These are phyloP conservation scores for Cremastinae sp. DNA, from an alignment of 2,888 invertebrate species.

Conservation along the genomic window DNA sequence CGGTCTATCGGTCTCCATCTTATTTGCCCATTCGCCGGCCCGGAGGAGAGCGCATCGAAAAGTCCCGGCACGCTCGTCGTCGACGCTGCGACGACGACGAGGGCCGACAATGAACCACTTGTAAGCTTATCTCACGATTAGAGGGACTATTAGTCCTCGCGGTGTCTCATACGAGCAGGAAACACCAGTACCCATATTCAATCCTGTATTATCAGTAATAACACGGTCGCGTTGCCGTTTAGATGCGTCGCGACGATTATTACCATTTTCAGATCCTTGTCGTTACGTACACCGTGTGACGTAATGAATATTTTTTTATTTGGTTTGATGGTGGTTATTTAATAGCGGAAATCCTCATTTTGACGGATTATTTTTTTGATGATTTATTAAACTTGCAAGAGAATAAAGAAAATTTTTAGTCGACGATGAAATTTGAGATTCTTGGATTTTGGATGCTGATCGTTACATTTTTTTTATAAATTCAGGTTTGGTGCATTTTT, in stretches of 20 bases:
- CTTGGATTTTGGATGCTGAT: no score
- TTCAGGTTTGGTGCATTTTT: no score
- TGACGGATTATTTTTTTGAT: no score
- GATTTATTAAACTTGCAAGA: no score
- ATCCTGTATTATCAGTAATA: neutral
- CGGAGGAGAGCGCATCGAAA: neutral
- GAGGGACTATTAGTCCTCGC: conserved; percentile 52
- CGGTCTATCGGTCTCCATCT: conserved; percentile 42
- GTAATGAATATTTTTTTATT: no score
- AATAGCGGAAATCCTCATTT: no score
- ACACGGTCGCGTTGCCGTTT: neutral
- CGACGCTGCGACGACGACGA: conserved; percentile 3
- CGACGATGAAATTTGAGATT: no score
- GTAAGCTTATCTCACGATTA: conserved; percentile 56
- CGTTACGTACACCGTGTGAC: no score
- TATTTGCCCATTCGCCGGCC: conserved; percentile 22
- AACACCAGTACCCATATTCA: conserved; percentile 40
- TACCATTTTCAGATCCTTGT: no score
- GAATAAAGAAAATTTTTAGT: no score
- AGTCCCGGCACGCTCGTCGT: conserved; percentile 28
- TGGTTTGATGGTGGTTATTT: no score
- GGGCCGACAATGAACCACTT: conserved; percentile 51
- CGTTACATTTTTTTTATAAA: no score
- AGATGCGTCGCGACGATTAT: conserved; percentile 29
- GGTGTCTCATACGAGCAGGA: conserved; percentile 31